Evolutionary conservation across 2,797 vertebrate genomes (phyloP).

Genomic region (Chaunax sp.): DNA sequence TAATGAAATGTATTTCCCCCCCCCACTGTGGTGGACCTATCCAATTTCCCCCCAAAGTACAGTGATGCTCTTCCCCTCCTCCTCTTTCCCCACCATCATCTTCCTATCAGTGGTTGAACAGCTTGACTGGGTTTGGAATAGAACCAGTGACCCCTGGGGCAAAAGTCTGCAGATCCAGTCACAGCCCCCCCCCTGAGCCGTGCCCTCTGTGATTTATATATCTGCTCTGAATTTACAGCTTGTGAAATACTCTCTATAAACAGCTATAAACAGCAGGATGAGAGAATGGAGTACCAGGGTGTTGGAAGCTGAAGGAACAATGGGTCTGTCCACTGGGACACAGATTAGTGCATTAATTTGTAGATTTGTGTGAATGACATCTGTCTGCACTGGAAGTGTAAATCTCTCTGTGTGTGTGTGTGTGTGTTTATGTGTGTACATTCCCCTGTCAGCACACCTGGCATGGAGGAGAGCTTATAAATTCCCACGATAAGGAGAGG

Average conservation of each 20-base stretch:
- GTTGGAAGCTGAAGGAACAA: constrained; percentile 45
- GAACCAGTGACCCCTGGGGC: constrained; percentile 70
- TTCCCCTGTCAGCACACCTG: constrained; percentile 69
- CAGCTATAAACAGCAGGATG: constrained; percentile 65
- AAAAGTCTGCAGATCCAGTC: constrained; percentile 76
- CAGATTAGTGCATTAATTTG: constrained; percentile 19
- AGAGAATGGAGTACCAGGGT: constrained; percentile 30
- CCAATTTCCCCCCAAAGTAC: too few relatives aligned
- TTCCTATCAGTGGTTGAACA: constrained; percentile 29
- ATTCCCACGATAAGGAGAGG: constrained; percentile 79
- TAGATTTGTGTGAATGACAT: constrained; percentile 26
- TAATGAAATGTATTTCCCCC: too few relatives aligned
- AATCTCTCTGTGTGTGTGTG: constrained; percentile 31
- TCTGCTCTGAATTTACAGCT: constrained; percentile 81
- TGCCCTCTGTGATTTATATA: constrained; percentile 79
- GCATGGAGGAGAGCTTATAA: constrained; percentile 71
- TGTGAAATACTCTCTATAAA: constrained; percentile 76
- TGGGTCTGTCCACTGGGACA: constrained; percentile 29
- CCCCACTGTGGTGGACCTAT: too few relatives aligned
- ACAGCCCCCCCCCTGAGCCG: constrained; percentile 36
- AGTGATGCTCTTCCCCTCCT: too few relatives aligned
- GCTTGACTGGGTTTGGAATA: constrained; percentile 73
- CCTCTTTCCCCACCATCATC: constrained; percentile 20
- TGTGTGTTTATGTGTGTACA: constrained; percentile 23
- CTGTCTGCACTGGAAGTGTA: constrained; percentile 24